phyloP scores from a whole-genome alignment of 2,888 invertebrate genomes.

The Liposcelis brunnea region DNA sequence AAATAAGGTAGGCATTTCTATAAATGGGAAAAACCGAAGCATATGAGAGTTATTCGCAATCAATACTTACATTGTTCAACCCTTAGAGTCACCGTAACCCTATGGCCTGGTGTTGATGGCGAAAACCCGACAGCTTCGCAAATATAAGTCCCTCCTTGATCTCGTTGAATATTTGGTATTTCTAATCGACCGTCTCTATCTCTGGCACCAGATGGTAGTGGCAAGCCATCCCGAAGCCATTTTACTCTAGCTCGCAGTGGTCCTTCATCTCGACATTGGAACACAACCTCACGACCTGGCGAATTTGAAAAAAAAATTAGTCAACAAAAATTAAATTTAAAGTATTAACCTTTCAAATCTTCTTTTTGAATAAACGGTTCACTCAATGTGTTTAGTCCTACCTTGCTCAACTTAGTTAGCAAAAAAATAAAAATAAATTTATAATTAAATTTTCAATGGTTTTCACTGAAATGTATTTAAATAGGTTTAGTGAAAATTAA shows the following conservation, averaged over 20 bases:
- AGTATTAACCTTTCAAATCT: no score
- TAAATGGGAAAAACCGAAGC: no score
- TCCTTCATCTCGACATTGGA: slow-evolving; percentile 88
- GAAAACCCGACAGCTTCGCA: slow-evolving; percentile 62
- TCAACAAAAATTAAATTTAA: no score
- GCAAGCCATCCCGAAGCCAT: slow-evolving; percentile 52
- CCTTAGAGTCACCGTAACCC: slow-evolving; percentile 47
- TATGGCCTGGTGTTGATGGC: slow-evolving; percentile 40
- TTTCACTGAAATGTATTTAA: no score
- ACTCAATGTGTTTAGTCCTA: no score
- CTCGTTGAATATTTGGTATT: slow-evolving; percentile 59
- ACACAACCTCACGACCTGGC: slow-evolving; percentile 76
- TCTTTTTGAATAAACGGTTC: no score
- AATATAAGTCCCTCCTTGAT: slow-evolving; percentile 64
- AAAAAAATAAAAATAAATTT: neutral
- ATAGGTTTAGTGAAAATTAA: no score
- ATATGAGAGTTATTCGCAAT: no score
- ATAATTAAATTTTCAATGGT: no score
- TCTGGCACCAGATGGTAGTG: slow-evolving; percentile 57
- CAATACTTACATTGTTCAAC: slow-evolving; percentile 59
- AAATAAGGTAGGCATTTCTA: no score
- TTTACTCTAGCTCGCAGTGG: slow-evolving; percentile 51
- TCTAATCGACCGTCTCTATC: slow-evolving; percentile 66
- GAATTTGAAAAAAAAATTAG: neutral
- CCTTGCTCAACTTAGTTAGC: neutral